Evolutionary conservation across 1,140 invertebrate species (phyloP).

Genomic region (Dinoponera quadriceps): DNA sequence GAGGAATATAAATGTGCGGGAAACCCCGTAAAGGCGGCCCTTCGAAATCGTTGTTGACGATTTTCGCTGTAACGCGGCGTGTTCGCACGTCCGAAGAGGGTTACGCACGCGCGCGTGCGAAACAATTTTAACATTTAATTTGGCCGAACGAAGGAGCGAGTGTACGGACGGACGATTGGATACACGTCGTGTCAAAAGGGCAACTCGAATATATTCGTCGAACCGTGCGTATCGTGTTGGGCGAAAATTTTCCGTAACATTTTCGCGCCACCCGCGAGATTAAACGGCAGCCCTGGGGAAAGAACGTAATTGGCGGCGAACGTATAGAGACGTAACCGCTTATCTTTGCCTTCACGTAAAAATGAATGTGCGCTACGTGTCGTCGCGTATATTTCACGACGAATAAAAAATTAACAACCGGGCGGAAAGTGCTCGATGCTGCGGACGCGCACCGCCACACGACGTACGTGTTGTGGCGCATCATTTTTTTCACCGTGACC

Average conservation of each 20-base stretch:
- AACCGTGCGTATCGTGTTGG: conserved; percentile 36
- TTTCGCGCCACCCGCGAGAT: conserved; percentile 36
- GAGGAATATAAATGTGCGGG: conserved; percentile 58
- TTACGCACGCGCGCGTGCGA: conserved; percentile 1
- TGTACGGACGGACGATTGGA: conserved; percentile 40
- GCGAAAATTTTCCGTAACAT: conserved; percentile 43
- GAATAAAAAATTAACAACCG: conserved; percentile 7
- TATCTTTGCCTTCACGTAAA: conserved; percentile 28
- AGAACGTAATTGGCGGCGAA: conserved; percentile 31
- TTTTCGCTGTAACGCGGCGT: conserved; percentile 23
- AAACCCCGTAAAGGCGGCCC: conserved; percentile 38
- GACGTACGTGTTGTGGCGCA: no score
- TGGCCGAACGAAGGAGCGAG: background rate
- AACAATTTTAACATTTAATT: conserved; percentile 22
- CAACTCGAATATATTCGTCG: conserved; percentile 48
- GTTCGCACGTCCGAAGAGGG: background rate
- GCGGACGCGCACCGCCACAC: no score
- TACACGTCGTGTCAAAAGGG: conserved; percentile 39
- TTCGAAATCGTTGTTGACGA: conserved; percentile 10
- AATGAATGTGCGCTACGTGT: background rate
- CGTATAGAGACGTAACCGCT: conserved; percentile 22
- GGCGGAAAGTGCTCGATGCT: background rate
- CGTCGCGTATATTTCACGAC: conserved; percentile 8
- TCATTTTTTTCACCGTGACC: no score
- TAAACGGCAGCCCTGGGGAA: background rate